Evolutionary conservation across 2,888 invertebrate species (phyloP).

Genomic region (Oscheius sp.): DNA sequence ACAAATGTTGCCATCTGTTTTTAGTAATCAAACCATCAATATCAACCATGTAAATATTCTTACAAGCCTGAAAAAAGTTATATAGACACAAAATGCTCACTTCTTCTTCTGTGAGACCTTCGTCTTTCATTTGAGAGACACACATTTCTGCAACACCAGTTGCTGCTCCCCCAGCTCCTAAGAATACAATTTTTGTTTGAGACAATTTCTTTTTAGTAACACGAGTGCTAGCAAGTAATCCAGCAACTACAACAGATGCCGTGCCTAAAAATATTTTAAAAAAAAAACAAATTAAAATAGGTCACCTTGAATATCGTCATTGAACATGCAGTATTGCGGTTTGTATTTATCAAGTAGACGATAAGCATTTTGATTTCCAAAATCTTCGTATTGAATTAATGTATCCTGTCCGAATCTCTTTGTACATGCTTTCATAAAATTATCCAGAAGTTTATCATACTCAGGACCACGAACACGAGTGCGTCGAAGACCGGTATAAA

Average conservation of each 20-base stretch:
- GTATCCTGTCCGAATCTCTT: constrained; percentile 73
- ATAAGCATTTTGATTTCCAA: constrained; percentile 96
- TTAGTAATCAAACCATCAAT: constrained; percentile 91
- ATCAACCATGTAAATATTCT: constrained; percentile 92
- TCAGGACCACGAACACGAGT: constrained; percentile 82
- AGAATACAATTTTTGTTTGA: constrained; percentile 88
- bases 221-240: constrained; percentile 85
- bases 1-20: constrained; percentile 62
- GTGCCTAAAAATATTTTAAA: constrained; percentile 73
- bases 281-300: neutral
- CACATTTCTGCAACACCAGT: constrained; percentile 91
- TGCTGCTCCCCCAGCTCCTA: constrained; percentile 95
- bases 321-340: constrained; percentile 89
- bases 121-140: constrained; percentile 88
- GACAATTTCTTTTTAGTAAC: constrained; percentile 84
- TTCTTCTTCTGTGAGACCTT: constrained; percentile 77
- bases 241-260: constrained; percentile 93
- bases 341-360: constrained; percentile 88
- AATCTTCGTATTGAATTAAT: constrained; percentile 90
- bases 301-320: constrained; percentile 95
- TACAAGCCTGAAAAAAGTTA: constrained; percentile 78
- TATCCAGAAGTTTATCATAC: constrained; percentile 93
- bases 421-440: constrained; percentile 78
- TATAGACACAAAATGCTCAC: neutral
- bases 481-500: constrained; percentile 92